A percentile compares a stretch with the other conserved stretches of the same genome.
Evolutionary conservation across 2,797 vertebrate species (phyloP).

Genomic region (Spinus olivaceus): DNA sequence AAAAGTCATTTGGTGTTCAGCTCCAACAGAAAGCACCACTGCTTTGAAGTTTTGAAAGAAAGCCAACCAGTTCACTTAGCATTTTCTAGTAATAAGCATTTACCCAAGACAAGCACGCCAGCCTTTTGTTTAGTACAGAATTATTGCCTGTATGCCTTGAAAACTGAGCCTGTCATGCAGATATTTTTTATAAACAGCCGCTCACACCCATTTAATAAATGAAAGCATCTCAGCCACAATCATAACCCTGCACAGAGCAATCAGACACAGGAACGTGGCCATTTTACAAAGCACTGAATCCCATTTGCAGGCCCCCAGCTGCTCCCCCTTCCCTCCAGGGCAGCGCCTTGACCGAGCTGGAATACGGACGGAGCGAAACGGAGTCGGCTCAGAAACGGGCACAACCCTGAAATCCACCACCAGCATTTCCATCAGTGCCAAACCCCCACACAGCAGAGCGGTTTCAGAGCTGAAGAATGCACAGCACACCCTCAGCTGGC

Average conservation of each 20-base stretch:
- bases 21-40: not conserved
- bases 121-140: not conserved
- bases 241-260: not conserved
- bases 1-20: not conserved
- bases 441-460: not conserved
- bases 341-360: accelerated
- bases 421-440: not conserved
- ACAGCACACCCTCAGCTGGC: not conserved
- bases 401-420: accelerated
- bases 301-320: accelerated
- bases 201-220: not conserved
- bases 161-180: not conserved
- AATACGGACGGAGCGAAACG: accelerated
- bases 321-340: not conserved
- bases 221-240: not conserved
- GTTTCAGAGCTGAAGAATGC: accelerated
- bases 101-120: not conserved
- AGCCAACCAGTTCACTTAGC: not conserved
- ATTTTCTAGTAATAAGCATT: conserved; percentile 22
- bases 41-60: conserved; percentile 32
- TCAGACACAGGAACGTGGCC: not conserved
- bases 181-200: not conserved
- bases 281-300: not conserved
- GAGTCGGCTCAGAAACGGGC: accelerated
- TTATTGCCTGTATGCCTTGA: not conserved